These are phyloP conservation scores for Heteromormyrus szaboi DNA, from an alignment of 2,797 vertebrate species.

Conservation along the genomic window DNA sequence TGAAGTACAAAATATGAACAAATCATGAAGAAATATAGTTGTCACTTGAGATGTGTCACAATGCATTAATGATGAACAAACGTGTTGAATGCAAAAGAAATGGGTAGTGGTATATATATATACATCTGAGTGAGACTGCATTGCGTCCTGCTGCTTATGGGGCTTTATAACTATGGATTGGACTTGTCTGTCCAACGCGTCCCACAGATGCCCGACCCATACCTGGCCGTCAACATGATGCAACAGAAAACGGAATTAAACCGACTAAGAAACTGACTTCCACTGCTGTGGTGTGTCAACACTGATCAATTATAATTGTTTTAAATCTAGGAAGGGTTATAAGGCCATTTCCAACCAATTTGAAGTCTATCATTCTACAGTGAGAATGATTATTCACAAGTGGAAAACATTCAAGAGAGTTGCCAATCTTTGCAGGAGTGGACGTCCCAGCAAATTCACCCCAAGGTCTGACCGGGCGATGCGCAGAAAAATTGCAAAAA, in stretches of 20 bases:
- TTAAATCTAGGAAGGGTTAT: background rate
- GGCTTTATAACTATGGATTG: background rate
- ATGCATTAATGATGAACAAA: background rate
- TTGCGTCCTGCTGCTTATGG: background rate
- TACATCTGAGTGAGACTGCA: background rate
- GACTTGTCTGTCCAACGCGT: background rate
- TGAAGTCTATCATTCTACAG: background rate
- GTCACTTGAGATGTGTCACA: background rate
- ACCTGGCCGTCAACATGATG: background rate
- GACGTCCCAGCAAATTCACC: background rate
- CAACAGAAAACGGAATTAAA: background rate
- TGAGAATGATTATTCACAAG: background rate
- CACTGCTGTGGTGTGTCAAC: background rate
- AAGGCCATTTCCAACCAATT: background rate
- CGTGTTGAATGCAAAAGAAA: background rate
- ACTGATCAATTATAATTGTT: background rate
- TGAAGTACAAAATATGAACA: background rate
- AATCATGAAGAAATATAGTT: background rate
- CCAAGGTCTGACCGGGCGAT: background rate
- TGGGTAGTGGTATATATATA: background rate
- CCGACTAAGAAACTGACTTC: no score
- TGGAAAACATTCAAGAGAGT: background rate
- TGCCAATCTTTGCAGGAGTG: background rate
- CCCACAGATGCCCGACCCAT: background rate
- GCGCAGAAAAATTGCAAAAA: background rate